These are phyloP conservation scores for Solenopsis fugax DNA, from an alignment of 1,140 invertebrate species.

Conservation along the genomic window DNA sequence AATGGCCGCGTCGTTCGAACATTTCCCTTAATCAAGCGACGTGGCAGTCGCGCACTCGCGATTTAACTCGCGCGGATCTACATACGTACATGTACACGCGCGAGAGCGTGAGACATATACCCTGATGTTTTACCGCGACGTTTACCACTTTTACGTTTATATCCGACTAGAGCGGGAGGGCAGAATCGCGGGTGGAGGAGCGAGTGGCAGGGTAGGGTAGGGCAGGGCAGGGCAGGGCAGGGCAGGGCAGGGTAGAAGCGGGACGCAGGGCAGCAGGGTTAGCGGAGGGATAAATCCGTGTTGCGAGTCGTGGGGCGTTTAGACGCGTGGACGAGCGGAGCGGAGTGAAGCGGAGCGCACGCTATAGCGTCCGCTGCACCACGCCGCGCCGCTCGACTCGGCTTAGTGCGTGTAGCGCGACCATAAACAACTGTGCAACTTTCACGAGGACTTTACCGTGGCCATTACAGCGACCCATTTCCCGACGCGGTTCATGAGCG, in stretches of 20 bases:
- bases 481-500: slow-evolving; percentile 61
- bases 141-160: slow-evolving; percentile 64
- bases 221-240: background rate
- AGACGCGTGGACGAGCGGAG: slow-evolving; percentile 36
- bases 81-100: background rate
- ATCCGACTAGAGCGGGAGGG: slow-evolving; percentile 22
- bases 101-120: background rate
- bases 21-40: slow-evolving; percentile 54
- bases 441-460: slow-evolving; percentile 74
- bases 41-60: background rate
- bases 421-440: slow-evolving; percentile 71
- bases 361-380: background rate
- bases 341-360: slow-evolving; percentile 23
- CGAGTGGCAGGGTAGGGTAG: background rate
- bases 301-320: slow-evolving; percentile 13
- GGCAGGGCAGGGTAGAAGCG: no score
- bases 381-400: background rate
- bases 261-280: background rate
- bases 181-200: no score
- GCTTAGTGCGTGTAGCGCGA: slow-evolving; percentile 60
- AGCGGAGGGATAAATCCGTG: slow-evolving; percentile 48
- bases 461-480: slow-evolving; percentile 70
- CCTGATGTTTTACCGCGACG: slow-evolving; percentile 44
- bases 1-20: slow-evolving; percentile 43
- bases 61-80: slow-evolving; percentile 30